phyloP scores from a whole-genome alignment of 2,888 invertebrate species.

The Poecilobothrus nobilitatus region DNA sequence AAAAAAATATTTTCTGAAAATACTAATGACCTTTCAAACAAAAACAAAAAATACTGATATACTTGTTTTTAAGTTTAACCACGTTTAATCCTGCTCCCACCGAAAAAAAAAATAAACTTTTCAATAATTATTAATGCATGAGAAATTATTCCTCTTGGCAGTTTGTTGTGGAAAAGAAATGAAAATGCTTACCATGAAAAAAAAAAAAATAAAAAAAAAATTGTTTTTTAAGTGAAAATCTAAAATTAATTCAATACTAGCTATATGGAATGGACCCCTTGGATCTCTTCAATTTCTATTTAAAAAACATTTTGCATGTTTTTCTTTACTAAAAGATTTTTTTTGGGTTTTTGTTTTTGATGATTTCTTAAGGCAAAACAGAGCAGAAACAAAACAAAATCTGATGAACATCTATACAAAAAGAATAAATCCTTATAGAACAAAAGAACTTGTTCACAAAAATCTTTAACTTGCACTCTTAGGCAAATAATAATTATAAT shows the following conservation, averaged over 20 bases:
- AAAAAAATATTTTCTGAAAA: too few species aligned
- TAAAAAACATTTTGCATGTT: too few species aligned
- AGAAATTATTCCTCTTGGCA: not conserved
- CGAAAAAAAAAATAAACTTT: not conserved
- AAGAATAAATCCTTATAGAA: not conserved
- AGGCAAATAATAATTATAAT: not conserved
- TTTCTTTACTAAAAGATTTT: too few species aligned
- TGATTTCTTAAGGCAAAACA: not conserved
- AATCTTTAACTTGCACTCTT: not conserved
- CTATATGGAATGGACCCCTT: too few species aligned
- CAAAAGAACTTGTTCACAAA: not conserved
- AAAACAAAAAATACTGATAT: too few species aligned
- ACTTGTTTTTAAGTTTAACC: too few species aligned
- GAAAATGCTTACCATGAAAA: not conserved
- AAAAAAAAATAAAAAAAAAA: not conserved
- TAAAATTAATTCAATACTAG: not conserved
- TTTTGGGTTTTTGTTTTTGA: too few species aligned
- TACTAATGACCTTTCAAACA: too few species aligned
- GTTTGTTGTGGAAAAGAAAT: not conserved
- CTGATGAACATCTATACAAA: too few species aligned
- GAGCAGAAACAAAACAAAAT: not conserved
- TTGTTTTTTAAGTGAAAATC: not conserved
- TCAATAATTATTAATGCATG: not conserved
- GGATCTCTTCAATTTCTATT: too few species aligned
- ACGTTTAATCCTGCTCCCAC: too few species aligned